Conservation (phyloP, 2,888 invertebrate species). For the Acrobasis consociella region DNA sequence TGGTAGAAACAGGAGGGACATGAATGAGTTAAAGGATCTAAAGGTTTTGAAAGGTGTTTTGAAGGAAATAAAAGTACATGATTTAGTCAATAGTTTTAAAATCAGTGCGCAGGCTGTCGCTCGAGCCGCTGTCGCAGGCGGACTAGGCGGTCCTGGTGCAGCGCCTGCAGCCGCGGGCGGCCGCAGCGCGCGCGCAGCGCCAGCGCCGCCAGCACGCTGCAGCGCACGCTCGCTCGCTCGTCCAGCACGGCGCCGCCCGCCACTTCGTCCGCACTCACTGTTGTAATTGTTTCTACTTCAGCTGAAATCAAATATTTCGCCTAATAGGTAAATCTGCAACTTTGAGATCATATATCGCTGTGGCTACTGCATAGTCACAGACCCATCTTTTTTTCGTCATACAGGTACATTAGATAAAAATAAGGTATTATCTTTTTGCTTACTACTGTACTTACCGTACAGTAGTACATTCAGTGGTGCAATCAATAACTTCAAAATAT, state of each 20-base stretch:
- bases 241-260: constrained; percentile 30
- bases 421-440: too few relatives aligned
- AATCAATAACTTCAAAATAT: too few relatives aligned
- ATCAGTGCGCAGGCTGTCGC: not conserved
- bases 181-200: constrained; percentile 13
- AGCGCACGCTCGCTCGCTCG: constrained; percentile 17
- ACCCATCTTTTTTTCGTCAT: too few relatives aligned
- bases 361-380: too few relatives aligned
- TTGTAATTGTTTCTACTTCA: constrained; percentile 38
- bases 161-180: constrained; percentile 7
- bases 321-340: not conserved
- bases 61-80: not conserved
- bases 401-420: too few relatives aligned
- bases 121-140: constrained; percentile 9
- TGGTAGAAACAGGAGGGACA: too few relatives aligned
- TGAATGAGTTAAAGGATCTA: too few relatives aligned
- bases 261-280: constrained; percentile 31
- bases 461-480: too few relatives aligned
- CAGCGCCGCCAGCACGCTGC: constrained; percentile 27
- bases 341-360: too few relatives aligned
- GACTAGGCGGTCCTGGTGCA: constrained; percentile 6
- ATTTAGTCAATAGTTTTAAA: not conserved
- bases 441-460: too few relatives aligned
- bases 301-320: constrained; percentile 34
- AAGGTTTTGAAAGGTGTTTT: too few relatives aligned